phyloP scores from a whole-genome alignment of 1,140 invertebrate genomes.

The Samia ricini region DNA sequence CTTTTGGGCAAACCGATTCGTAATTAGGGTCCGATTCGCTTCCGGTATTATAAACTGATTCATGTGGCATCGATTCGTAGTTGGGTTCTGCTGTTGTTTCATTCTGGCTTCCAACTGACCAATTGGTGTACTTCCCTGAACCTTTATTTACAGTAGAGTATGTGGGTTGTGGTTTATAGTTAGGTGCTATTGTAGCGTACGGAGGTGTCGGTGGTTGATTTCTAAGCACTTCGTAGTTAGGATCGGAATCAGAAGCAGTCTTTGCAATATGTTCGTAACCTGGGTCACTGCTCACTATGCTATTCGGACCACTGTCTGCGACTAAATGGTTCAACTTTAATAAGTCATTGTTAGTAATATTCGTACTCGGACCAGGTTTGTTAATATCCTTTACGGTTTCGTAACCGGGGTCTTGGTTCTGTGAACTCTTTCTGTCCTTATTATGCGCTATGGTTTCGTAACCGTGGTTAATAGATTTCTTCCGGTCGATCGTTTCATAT shows the following conservation, averaged over 20 bases:
- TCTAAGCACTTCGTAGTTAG: slow-evolving; percentile 85
- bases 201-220: slow-evolving; percentile 74
- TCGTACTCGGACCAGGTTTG: slow-evolving; percentile 36
- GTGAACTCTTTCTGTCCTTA: slow-evolving; percentile 61
- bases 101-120: slow-evolving; percentile 66
- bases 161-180: slow-evolving; percentile 65
- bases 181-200: slow-evolving; percentile 69
- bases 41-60: slow-evolving; percentile 80
- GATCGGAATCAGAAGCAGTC: slow-evolving; percentile 80
- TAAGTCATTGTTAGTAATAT: slow-evolving; percentile 52
- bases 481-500: slow-evolving; percentile 73
- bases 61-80: slow-evolving; percentile 86
- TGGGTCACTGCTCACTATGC: slow-evolving; percentile 79
- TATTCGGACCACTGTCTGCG: slow-evolving; percentile 77
- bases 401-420: slow-evolving; percentile 80
- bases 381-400: slow-evolving; percentile 78
- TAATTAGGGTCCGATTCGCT: slow-evolving; percentile 87
- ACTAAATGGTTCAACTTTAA: slow-evolving; percentile 55
- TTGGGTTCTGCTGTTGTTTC: slow-evolving; percentile 63
- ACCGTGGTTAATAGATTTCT: slow-evolving; percentile 66
- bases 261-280: slow-evolving; percentile 80
- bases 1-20: slow-evolving; percentile 80
- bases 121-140: slow-evolving; percentile 58
- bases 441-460: slow-evolving; percentile 73
- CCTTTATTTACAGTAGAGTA: slow-evolving; percentile 79